These are phyloP conservation scores for Neuroterus valhalla DNA, from an alignment of 1,140 invertebrate species.

Conservation along the genomic window DNA sequence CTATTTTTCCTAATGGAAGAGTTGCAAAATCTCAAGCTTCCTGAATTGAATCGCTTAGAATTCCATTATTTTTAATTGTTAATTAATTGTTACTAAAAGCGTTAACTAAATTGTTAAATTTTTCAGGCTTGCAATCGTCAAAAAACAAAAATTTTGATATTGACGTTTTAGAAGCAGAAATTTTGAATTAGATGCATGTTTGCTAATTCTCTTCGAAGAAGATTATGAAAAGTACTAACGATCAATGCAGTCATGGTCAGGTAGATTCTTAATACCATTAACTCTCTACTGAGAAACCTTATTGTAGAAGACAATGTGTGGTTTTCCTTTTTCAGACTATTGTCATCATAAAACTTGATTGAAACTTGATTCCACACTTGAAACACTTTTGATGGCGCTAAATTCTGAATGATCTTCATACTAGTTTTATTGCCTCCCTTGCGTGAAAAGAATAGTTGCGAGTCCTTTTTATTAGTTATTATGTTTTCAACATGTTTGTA, in stretches of 20 bases:
- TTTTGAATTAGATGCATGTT: neutral
- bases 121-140: too few relatives aligned
- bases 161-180: neutral
- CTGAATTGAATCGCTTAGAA: too few relatives aligned
- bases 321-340: neutral
- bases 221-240: slow-evolving; percentile 35
- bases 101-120: too few relatives aligned
- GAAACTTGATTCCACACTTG: neutral
- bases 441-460: too few relatives aligned
- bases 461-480: too few relatives aligned
- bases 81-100: too few relatives aligned
- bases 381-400: neutral
- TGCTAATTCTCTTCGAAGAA: neutral
- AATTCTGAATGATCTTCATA: neutral
- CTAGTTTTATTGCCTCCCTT: too few relatives aligned
- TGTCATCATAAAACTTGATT: neutral
- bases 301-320: slow-evolving; percentile 34
- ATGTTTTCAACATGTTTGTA: neutral
- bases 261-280: slow-evolving; percentile 54
- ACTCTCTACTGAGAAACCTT: slow-evolving; percentile 56
- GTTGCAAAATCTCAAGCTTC: too few relatives aligned
- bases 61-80: too few relatives aligned
- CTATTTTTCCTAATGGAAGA: too few relatives aligned
- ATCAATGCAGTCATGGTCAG: slow-evolving; percentile 62
- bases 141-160: too few relatives aligned